These are phyloP conservation scores for Athalia circularis DNA, from an alignment of 2,888 invertebrate genomes.

Conservation along the genomic window DNA sequence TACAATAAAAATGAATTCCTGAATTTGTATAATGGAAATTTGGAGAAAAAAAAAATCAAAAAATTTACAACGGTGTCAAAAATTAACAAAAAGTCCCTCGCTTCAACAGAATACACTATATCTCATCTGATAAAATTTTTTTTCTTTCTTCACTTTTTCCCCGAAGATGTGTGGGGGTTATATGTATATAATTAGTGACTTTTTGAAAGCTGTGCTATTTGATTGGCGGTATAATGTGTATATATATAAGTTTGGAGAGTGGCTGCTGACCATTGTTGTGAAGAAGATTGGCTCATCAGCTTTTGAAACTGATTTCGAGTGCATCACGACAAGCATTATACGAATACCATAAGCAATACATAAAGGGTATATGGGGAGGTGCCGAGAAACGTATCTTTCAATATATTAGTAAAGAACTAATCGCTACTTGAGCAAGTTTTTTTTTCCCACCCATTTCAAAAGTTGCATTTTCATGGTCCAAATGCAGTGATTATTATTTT, in stretches of 20 bases:
- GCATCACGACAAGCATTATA: no score
- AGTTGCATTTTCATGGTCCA: conserved; percentile 9
- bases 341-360: no score
- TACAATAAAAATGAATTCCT: no score
- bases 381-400: conserved; percentile 20
- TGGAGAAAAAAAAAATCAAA: no score
- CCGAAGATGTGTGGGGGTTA: no score
- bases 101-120: no score
- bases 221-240: conserved; percentile 3
- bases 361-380: conserved; percentile 29
- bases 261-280: conserved; percentile 64
- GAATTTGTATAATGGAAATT: no score
- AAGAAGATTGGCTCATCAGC: conserved; percentile 55
- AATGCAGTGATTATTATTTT: no score
- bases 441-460: background rate
- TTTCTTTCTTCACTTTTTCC: no score
- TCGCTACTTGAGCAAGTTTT: conserved; percentile 8
- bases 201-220: conserved; percentile 21
- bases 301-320: background rate
- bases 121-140: no score
- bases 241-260: conserved; percentile 53
- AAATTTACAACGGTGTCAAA: no score
- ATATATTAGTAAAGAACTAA: conserved; percentile 36
- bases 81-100: no score
- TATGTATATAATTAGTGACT: conserved; percentile 33